These are phyloP conservation scores for Sebastes baramenuke DNA, from an alignment of 2,797 vertebrate species.

Conservation along the genomic window DNA sequence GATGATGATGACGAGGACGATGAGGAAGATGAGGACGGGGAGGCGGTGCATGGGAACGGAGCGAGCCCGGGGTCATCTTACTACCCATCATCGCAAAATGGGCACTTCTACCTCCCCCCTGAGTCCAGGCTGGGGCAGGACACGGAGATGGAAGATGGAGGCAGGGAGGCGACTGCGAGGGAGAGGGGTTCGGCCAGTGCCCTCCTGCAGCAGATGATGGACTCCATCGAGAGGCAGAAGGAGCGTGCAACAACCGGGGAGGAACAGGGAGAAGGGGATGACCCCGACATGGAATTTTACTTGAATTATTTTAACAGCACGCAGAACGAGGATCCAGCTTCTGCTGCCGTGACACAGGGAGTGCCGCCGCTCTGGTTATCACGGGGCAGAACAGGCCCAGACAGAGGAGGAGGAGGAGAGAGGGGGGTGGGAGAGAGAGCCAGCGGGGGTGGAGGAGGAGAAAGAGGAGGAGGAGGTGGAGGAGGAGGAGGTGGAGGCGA, in stretches of 20 bases:
- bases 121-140: conserved; percentile 82
- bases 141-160: conserved; percentile 66
- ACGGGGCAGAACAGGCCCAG: conserved; percentile 68
- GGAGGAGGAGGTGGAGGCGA: conserved; percentile 81
- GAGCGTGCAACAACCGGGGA: conserved; percentile 84
- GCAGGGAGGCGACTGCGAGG: conserved; percentile 67
- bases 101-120: conserved; percentile 87
- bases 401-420: conserved; percentile 72
- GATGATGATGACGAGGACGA: conserved; percentile 89
- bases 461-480: conserved; percentile 48
- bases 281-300: conserved; percentile 96
- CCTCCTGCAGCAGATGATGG: conserved; percentile 96
- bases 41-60: conserved; percentile 80
- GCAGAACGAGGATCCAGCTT: conserved; percentile 85
- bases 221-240: conserved; percentile 90
- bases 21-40: conserved; percentile 86
- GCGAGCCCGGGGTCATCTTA: conserved; percentile 74
- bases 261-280: conserved; percentile 89
- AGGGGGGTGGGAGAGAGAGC: conserved; percentile 81
- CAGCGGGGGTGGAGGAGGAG: conserved; percentile 66
- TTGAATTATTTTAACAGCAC: conserved; percentile 97
- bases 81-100: conserved; percentile 90
- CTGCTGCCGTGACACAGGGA: conserved; percentile 81
- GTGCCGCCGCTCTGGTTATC: conserved; percentile 79
- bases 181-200: conserved; percentile 91